Evolutionary conservation across 2,113 vertebrate species (phyloP).

Genomic region (Rhadina sibilatrix): DNA sequence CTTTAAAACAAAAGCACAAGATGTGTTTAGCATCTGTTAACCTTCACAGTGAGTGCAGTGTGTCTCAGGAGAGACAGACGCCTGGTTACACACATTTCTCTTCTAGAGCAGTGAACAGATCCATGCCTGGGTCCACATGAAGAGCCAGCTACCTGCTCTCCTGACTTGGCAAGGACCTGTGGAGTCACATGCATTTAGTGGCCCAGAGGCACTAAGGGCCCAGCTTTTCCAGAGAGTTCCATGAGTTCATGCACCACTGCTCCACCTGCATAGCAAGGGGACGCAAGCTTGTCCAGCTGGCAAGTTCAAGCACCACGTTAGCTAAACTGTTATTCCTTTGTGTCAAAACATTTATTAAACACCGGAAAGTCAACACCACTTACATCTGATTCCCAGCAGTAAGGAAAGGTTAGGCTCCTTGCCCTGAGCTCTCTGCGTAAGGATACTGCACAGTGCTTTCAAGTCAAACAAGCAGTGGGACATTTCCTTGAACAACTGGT

Average conservation of each 20-base stretch:
- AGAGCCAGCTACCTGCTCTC: neutral
- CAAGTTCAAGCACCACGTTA: neutral
- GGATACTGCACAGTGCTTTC: constrained; percentile 91
- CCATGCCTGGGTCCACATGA: neutral
- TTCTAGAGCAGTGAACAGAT: neutral
- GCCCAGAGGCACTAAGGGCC: neutral
- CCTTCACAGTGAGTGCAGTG: neutral
- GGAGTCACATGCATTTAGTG: neutral
- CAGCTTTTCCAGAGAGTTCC: neutral
- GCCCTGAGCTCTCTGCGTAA: constrained; percentile 89
- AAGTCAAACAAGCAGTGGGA: constrained; percentile 90
- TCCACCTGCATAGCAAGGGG: neutral
- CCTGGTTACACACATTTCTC: neutral
- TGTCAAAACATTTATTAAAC: neutral
- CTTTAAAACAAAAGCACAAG: neutral
- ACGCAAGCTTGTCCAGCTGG: neutral
- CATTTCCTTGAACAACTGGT: constrained; percentile 90
- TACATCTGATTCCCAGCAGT: constrained; percentile 93
- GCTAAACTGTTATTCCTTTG: neutral
- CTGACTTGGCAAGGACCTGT: neutral
- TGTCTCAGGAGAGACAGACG: neutral
- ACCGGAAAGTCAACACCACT: constrained; percentile 44
- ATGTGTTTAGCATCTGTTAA: neutral
- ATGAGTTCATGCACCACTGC: neutral
- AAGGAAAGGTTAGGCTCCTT: constrained; percentile 93